Base-by-base conservation (phyloP, 2,797 vertebrate genomes). In the Antrozous pallidus region DNA sequence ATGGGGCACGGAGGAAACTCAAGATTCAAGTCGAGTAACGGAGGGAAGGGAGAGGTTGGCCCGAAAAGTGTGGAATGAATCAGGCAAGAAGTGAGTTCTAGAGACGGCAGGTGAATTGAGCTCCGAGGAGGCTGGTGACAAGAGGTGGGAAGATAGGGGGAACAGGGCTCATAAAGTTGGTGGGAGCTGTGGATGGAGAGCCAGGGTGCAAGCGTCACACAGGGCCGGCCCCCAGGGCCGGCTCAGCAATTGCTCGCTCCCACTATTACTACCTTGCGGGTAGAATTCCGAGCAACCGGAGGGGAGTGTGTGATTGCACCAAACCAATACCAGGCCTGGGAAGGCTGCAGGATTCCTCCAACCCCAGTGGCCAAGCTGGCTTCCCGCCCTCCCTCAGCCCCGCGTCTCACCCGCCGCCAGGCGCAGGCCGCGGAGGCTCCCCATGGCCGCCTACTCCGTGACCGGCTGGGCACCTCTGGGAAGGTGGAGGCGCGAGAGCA, bases 261-360 rank as follows among this genome's bases (percentile, higher is more conserved):
- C 61, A 17, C 36, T 17, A 28, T 1, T 5, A 42, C 38, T 18
- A 82, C 49, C 33, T 22, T 26, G 45, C 7, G 7, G 58, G 26
- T 5, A 56, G 24, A 58, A 36, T 24, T 26, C 47, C 31, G 0
- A 84, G 45, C 70, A 49, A 58, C 38, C 3, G 14, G 10, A 13
- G 4, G 13, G 36, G 45, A n/a, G 24, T 38, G 73, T 26, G 7
- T 42, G 17, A 47, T 3, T 31, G n/a, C 36, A 47, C 28, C 5
- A 4, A 49, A 38, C 33, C 26, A 14, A 36, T 9, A 24, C 11
- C 88, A 49, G 28, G 18, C 56, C 63, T 24, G n/a, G 6, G 12
- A 24, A 22, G 97, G 97, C 95, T 98, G 98, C 94, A 20, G 97
- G 95, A 98, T 98, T 97, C 98, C 97, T 65, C 93, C 94, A 93